Evolutionary conservation across 92 coral and sea anemone genomes (phyloP).

Genomic region (Bergia sp.): DNA sequence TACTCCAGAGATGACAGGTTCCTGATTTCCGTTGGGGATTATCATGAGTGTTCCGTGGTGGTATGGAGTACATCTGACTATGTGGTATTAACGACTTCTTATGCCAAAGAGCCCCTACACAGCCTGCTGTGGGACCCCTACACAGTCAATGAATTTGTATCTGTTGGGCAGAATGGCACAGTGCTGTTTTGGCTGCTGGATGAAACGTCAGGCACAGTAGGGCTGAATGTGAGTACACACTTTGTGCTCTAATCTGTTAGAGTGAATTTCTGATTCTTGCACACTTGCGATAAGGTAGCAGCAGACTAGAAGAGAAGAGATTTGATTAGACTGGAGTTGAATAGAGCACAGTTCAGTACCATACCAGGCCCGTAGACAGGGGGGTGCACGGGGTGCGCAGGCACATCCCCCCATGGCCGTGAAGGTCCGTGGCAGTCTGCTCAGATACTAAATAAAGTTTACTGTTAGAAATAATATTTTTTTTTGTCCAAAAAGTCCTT

Average conservation of each 20-base stretch:
- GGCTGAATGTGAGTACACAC: conserved; percentile 74
- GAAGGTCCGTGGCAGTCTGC: no score
- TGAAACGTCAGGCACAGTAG: conserved; percentile 81
- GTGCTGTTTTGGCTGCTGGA: conserved; percentile 95
- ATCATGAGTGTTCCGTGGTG: conserved; percentile 93
- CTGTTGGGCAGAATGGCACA: conserved; percentile 89
- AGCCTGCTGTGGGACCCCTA: conserved; percentile 92
- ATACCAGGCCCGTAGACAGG: no score
- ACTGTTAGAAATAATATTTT: no score
- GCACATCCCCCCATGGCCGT: no score
- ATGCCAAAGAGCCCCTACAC: conserved; percentile 85
- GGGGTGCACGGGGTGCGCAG: no score
- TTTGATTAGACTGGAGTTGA: neutral
- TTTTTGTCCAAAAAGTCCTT: no score
- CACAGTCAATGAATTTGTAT: conserved; percentile 92
- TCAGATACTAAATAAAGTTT: no score
- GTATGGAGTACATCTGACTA: conserved; percentile 88
- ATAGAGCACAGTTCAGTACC: neutral
- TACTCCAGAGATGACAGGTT: conserved; percentile 96
- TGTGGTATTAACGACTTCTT: conserved; percentile 84
- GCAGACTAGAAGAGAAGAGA: neutral
- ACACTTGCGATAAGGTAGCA: neutral
- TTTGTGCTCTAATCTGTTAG: neutral
- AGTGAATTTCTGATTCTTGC: neutral
- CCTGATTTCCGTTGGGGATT: conserved; percentile 97